phyloP scores from a whole-genome alignment of 2,113 vertebrate genomes.

The Paedocypris sp. region DNA sequence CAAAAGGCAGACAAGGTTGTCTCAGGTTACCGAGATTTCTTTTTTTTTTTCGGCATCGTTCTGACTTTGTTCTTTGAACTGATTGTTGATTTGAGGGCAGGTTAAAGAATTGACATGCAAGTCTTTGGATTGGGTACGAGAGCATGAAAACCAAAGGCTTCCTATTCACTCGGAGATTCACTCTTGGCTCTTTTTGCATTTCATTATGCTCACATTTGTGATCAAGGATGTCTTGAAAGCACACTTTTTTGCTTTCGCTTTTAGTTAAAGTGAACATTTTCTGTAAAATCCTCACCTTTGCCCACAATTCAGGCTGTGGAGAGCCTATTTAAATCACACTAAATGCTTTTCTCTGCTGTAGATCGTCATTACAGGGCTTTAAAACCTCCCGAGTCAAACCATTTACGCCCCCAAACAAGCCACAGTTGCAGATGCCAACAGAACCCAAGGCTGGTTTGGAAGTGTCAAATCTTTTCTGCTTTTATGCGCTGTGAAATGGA shows the following conservation, averaged over 20 bases:
- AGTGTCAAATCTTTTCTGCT: neutral
- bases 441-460: neutral
- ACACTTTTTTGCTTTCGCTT: neutral
- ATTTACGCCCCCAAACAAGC: neutral
- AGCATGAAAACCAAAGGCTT: neutral
- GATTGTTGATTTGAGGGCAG: neutral
- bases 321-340: neutral
- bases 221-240: neutral
- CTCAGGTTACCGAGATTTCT: neutral
- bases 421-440: neutral
- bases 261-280: conserved; percentile 1
- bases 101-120: neutral
- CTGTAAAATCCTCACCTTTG: neutral
- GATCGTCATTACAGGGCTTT: neutral
- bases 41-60: conserved; percentile 7
- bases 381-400: neutral
- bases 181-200: neutral
- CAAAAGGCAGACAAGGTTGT: conserved; percentile 4
- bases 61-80: neutral
- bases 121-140: neutral
- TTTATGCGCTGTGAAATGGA: neutral
- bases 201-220: conserved; percentile 2
- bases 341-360: conserved; percentile 8
- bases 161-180: neutral
- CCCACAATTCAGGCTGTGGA: neutral